phyloP scores from a whole-genome alignment of 2,888 invertebrate genomes.

The Athetis lepigone region DNA sequence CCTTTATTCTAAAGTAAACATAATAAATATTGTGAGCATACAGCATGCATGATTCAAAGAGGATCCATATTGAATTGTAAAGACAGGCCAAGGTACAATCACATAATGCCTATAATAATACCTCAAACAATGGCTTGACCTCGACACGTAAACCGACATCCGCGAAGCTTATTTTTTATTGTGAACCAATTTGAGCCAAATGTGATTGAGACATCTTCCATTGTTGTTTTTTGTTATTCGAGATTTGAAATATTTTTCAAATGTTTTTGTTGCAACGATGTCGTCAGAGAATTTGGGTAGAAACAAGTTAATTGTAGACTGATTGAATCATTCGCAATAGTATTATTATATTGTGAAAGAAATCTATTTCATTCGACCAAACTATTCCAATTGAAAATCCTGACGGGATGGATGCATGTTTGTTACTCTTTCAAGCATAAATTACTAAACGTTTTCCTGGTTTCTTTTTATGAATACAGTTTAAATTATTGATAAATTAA shows the following conservation, averaged over 20 bases:
- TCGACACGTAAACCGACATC: conserved; percentile 69
- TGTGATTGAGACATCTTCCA: conserved; percentile 54
- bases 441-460: no score
- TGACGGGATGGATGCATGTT: no score
- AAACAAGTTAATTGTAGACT: background rate
- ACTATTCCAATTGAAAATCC: no score
- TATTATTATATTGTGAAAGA: no score
- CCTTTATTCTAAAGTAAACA: conserved; percentile 9
- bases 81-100: conserved; percentile 40
- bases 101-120: conserved; percentile 52
- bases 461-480: no score
- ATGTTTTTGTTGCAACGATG: conserved; percentile 23
- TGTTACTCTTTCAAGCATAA: no score
- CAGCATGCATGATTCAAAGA: conserved; percentile 45
- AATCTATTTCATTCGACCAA: no score
- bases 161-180: conserved; percentile 61
- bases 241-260: conserved; percentile 31
- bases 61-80: conserved; percentile 44
- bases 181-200: conserved; percentile 52
- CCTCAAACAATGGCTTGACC: conserved; percentile 62
- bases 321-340: background rate
- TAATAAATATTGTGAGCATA: background rate
- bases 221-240: conserved; percentile 48
- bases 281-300: conserved; percentile 19
- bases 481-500: no score